These are phyloP conservation scores for Scaptomyza hsui DNA, from an alignment of 1,140 invertebrate species.

Conservation along the genomic window DNA sequence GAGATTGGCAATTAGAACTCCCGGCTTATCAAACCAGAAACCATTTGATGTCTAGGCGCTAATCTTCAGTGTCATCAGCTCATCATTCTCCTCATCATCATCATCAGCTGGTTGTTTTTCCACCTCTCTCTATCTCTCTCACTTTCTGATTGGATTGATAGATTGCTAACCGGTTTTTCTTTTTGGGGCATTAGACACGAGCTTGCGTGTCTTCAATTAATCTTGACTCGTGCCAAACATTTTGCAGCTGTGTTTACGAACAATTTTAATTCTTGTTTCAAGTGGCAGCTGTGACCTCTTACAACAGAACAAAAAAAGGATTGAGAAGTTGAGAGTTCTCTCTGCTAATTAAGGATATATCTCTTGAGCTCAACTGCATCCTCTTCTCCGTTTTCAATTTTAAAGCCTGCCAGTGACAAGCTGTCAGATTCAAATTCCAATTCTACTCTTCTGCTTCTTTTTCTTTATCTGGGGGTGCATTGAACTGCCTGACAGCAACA, in stretches of 20 bases:
- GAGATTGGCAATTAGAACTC: slow-evolving; percentile 28
- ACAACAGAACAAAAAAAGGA: slow-evolving; percentile 40
- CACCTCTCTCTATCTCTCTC: slow-evolving; percentile 6
- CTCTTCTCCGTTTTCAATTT: slow-evolving; percentile 30
- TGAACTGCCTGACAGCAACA: slow-evolving; percentile 42
- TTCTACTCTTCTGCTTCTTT: neutral
- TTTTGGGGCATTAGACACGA: slow-evolving; percentile 15
- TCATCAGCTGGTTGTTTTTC: neutral
- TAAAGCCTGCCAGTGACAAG: slow-evolving; percentile 58
- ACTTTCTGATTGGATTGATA: neutral
- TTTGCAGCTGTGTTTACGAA: slow-evolving; percentile 13
- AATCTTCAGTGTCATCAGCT: slow-evolving; percentile 66
- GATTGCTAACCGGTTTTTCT: slow-evolving; percentile 63
- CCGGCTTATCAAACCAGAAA: slow-evolving; percentile 7
- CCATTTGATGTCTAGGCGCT: slow-evolving; percentile 39
- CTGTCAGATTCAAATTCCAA: slow-evolving; percentile 43
- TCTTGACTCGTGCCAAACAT: slow-evolving; percentile 39
- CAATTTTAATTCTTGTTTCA: slow-evolving; percentile 62
- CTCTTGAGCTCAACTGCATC: neutral
- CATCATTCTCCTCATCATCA: slow-evolving; percentile 7
- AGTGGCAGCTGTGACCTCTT: slow-evolving; percentile 43
- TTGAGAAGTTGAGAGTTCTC: slow-evolving; percentile 25
- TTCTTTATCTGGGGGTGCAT: slow-evolving; percentile 47
- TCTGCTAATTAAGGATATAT: slow-evolving; percentile 52
- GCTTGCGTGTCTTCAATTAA: slow-evolving; percentile 76